Evolutionary conservation across 1,140 invertebrate species (phyloP).

Genomic region (Metopolophium dirhodum): DNA sequence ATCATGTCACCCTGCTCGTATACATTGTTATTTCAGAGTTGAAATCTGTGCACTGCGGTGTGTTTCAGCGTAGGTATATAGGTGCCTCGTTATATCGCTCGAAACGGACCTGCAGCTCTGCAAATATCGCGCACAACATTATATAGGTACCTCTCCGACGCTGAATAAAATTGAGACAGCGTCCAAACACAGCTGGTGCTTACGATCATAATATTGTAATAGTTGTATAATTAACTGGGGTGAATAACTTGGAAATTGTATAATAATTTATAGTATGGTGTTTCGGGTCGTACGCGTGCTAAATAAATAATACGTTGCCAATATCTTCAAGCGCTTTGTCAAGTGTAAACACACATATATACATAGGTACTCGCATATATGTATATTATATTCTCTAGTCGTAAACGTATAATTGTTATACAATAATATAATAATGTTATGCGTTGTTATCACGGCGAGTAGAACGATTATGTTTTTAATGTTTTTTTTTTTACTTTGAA

Average conservation of each 20-base stretch:
- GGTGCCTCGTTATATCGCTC: not conserved
- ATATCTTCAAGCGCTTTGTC: constrained; percentile 5
- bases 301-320: constrained; percentile 17
- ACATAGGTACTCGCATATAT: not conserved
- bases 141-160: not conserved
- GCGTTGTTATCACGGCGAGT: not conserved
- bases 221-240: constrained; percentile 7
- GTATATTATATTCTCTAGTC: too few species aligned
- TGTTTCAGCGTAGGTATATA: too few species aligned
- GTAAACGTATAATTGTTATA: too few species aligned
- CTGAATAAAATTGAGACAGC: not conserved
- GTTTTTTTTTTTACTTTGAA: not conserved
- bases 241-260: not conserved
- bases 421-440: not conserved
- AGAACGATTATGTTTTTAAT: not conserved
- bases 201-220: constrained; percentile 11
- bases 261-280: not conserved
- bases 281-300: not conserved
- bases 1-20: not conserved
- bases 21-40: not conserved
- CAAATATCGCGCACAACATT: not conserved
- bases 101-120: not conserved
- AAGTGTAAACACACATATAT: not conserved
- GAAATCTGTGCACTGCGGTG: not conserved
- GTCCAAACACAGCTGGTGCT: not conserved